Percentiles rank a stretch among this genome's conserved stretches.
These are phyloP conservation scores for Graphium colonna DNA, from an alignment of 2,888 invertebrate species.

Conservation along the genomic window DNA sequence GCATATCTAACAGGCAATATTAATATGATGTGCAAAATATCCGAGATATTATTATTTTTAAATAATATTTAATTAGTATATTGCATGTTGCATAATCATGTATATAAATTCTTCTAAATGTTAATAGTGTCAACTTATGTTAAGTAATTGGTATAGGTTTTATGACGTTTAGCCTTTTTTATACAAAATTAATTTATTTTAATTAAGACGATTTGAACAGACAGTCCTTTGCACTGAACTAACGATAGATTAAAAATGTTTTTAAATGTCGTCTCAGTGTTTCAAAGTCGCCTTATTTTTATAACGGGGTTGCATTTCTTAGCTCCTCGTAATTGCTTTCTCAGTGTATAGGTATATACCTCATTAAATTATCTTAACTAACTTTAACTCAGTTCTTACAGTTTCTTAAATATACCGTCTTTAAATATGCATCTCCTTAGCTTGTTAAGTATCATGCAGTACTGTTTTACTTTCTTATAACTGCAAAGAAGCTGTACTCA, in stretches of 20 bases:
- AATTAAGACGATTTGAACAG: slow-evolving; percentile 9
- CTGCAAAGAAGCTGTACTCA: slow-evolving; percentile 3
- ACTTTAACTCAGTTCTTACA: slow-evolving; percentile 11
- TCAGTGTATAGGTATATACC: slow-evolving; percentile 9
- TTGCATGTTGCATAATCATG: no score
- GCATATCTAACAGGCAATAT: no score
- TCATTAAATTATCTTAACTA: slow-evolving; percentile 22
- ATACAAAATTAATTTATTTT: slow-evolving; percentile 8
- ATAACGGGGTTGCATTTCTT: neutral
- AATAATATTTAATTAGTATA: no score
- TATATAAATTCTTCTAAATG: no score
- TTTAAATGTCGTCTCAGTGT: neutral
- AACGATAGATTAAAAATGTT: neutral
- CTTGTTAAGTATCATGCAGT: slow-evolving; percentile 12
- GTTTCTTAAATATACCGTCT: slow-evolving; percentile 16
- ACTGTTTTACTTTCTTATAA: slow-evolving; percentile 4
- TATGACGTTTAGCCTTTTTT: neutral
- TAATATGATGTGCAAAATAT: no score
- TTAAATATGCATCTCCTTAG: slow-evolving; percentile 19
- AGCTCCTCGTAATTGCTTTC: slow-evolving; percentile 9
- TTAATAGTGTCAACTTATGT: no score
- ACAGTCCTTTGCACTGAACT: neutral
- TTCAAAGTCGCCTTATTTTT: neutral
- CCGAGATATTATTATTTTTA: no score
- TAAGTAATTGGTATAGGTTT: no score